Evolutionary conservation across 2,888 invertebrate genomes (phyloP).

Genomic region (Ennomos quercinarius): DNA sequence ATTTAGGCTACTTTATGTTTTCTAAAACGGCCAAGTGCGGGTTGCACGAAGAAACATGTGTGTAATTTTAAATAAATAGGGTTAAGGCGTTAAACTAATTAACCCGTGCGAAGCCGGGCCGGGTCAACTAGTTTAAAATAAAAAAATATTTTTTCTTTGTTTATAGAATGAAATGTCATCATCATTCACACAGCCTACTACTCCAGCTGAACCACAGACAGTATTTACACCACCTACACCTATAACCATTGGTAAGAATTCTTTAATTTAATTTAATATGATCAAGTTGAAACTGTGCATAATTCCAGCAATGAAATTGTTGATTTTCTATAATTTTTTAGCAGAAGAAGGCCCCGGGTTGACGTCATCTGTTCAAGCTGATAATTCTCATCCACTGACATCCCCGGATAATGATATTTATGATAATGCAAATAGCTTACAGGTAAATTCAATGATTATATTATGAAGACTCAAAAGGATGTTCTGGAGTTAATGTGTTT

Average conservation of each 20-base stretch:
- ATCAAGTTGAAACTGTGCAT: too few species aligned
- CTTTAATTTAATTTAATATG: not conserved
- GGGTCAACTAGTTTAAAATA: too few species aligned
- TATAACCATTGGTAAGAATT: conserved; percentile 52
- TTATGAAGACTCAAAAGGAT: too few species aligned
- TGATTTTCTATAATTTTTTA: not conserved
- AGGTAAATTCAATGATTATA: conserved; percentile 54
- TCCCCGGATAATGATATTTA: conserved; percentile 86
- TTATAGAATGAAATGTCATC: conserved; percentile 66
- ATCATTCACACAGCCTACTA: conserved; percentile 53
- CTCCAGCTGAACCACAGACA: conserved; percentile 63
- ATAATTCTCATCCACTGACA: conserved; percentile 90
- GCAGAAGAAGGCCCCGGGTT: conserved; percentile 54
- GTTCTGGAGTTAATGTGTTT: too few species aligned
- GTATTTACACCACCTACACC: conserved; percentile 44
- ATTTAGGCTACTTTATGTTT: too few species aligned
- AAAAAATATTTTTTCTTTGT: not conserved
- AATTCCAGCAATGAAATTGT: too few species aligned
- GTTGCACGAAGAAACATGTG: too few species aligned
- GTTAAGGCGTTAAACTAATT: too few species aligned
- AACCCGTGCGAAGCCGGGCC: too few species aligned
- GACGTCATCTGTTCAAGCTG: conserved; percentile 54
- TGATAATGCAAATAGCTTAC: conserved; percentile 83
- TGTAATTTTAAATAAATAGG: too few species aligned
- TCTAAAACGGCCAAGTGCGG: too few species aligned